phyloP scores from a whole-genome alignment of 2,888 invertebrate species.

The Aromia moschata region DNA sequence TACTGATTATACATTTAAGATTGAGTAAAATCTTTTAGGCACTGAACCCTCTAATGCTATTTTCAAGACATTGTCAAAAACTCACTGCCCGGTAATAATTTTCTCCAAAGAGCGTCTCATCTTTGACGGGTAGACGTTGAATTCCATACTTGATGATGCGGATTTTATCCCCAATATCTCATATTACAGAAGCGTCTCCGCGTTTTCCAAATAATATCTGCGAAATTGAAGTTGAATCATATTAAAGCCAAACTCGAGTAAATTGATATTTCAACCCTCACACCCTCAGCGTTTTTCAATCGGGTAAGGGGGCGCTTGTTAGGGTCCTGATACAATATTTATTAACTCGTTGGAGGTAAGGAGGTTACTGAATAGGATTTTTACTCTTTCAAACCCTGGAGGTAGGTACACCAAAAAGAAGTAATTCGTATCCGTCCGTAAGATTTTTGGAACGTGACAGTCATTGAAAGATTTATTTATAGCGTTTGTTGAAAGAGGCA shows the following conservation, averaged over 20 bases:
- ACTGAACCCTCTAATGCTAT: no score
- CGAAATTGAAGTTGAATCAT: conserved; percentile 24
- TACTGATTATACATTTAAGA: no score
- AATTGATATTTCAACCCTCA: conserved; percentile 17
- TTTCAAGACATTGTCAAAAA: no score
- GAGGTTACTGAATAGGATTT: background rate
- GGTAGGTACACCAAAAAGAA: no score
- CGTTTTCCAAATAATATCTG: conserved; percentile 17
- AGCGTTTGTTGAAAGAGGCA: no score
- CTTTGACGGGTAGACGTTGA: conserved; percentile 1
- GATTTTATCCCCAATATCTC: conserved; percentile 17
- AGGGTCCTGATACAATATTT: conserved; percentile 17
- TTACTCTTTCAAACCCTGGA: no score
- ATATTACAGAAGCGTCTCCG: background rate
- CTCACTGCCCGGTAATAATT: no score
- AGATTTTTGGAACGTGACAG: no score
- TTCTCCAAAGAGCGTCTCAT: no score
- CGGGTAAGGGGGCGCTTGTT: conserved; percentile 9
- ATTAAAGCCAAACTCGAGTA: conserved; percentile 23
- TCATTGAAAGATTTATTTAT: no score
- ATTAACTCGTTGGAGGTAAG: background rate
- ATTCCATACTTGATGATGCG: conserved; percentile 3
- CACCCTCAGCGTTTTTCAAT: conserved; percentile 20
- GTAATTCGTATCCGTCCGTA: no score
- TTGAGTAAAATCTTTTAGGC: no score